Evolutionary conservation across 2,888 invertebrate species (phyloP).

Genomic region (Epinotia ramella): DNA sequence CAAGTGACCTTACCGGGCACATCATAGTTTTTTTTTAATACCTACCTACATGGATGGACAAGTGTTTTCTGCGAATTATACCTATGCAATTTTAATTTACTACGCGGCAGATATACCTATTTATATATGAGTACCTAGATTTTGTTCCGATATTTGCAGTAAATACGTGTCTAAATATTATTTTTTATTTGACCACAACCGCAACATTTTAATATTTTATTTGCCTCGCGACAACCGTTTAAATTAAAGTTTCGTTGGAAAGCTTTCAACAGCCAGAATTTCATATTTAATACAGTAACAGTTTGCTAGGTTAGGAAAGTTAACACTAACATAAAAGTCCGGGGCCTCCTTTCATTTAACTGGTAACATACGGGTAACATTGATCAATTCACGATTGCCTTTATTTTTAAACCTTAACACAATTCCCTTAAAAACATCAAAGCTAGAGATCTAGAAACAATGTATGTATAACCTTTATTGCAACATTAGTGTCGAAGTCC

Average conservation of each 20-base stretch:
- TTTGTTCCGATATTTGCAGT: neutral
- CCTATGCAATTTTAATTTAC: neutral
- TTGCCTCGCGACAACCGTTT: too few relatives aligned
- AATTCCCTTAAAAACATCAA: neutral
- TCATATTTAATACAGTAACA: neutral
- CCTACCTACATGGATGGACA: neutral
- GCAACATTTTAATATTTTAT: too few relatives aligned
- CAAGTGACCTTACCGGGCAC: constrained; percentile 15
- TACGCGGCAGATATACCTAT: neutral
- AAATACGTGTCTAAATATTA: too few relatives aligned
- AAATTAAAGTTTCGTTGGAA: too few relatives aligned
- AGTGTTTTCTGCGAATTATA: constrained; percentile 14
- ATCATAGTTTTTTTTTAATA: constrained; percentile 28
- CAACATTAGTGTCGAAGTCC: neutral
- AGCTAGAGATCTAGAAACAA: neutral
- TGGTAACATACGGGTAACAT: too few relatives aligned
- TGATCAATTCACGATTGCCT: neutral
- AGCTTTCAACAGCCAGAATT: too few relatives aligned
- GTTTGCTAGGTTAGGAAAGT: neutral
- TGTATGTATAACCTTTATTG: neutral
- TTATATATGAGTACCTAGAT: neutral
- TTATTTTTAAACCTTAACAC: neutral
- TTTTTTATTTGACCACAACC: too few relatives aligned
- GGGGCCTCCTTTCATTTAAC: neutral
- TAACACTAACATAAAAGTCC: neutral